Evolutionary conservation across 2,888 invertebrate genomes (phyloP), one percentile per base, ranked within the genome.

Genomic region (Machimus rusticus): DNA sequence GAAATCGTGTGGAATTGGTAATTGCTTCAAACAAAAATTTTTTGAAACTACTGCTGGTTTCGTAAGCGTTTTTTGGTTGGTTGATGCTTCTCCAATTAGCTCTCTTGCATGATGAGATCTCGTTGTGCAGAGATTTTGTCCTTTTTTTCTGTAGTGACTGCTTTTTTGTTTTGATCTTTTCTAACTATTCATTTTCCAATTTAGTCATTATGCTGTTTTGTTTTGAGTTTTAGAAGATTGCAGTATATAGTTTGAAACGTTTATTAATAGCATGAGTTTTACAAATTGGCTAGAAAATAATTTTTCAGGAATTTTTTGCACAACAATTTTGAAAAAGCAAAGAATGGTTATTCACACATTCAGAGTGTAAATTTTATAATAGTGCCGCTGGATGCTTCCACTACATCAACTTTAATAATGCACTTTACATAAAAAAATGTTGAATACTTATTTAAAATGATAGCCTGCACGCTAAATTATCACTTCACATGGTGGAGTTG

Each of bases 1-100:
- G 95, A 92, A 95, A 95, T 94, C 95, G 95, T 93, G 94, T 93
- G 90, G 95, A 95, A 94, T 94, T 95, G 95, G 95, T 95, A 95
- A 93, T 85, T 74, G 43, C 34, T 86, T 87, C 28, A 76, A 76
- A 55, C n/a, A 55, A 14, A 66, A n/a, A 66, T 19, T 23, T 66
- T 19, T 66, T 66, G 12, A 46, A 16, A 66, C 23, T 66, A 23
- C 28, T 88, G 57, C 66, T 74, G 87, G 37, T 86, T 78, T 84
- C 37, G 76, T 78, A 77, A 87, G 16, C 23, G 46, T 81, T 39
- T 87, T 46, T 85, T 81, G 51, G 74, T 39, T 77, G 81, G 66
- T 66, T 66, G 66, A 66, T 66, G 66, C 23, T 66, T 66, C 66
- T 66, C 23, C 66, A 23, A 2, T 66, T 66, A 66, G 66, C 5